Evolutionary conservation across 2,113 vertebrate species (phyloP).

Genomic region (Baryphthengus martii): DNA sequence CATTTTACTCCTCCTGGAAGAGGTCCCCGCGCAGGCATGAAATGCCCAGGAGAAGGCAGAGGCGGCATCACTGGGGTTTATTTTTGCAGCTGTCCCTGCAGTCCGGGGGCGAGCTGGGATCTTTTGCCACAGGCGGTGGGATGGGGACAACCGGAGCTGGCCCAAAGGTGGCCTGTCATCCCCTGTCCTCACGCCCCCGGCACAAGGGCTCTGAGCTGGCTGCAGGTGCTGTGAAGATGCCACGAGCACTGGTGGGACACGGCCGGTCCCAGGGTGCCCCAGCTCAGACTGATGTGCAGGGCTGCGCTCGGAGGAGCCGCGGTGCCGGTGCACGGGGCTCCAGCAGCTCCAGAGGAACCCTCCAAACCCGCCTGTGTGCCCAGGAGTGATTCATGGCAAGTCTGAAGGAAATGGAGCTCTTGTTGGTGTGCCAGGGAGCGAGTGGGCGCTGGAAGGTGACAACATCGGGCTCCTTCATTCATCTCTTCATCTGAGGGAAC

Average conservation of each 20-base stretch:
- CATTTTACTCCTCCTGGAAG: conserved; percentile 21
- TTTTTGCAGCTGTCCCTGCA: neutral
- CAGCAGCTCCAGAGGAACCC: neutral
- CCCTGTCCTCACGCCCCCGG: fast-evolving
- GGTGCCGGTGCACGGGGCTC: fast-evolving
- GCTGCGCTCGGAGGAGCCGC: fast-evolving
- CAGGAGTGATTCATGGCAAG: neutral
- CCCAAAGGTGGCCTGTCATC: neutral
- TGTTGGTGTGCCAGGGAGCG: neutral
- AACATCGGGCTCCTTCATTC: conserved; percentile 31
- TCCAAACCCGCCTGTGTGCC: fast-evolving
- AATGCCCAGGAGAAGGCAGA: neutral
- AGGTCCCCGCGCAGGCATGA: neutral
- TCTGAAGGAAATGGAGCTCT: neutral
- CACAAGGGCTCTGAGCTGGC: fast-evolving
- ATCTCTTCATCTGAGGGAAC: neutral
- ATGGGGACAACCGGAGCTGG: fast-evolving
- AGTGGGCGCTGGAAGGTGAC: conserved; percentile 38
- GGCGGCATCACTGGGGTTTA: neutral
- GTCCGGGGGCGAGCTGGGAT: fast-evolving
- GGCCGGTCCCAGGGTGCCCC: fast-evolving
- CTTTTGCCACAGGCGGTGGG: neutral
- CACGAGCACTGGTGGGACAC: fast-evolving
- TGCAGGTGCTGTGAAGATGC: fast-evolving
- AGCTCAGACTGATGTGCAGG: neutral